phyloP scores from a whole-genome alignment of 2,888 invertebrate genomes.

The Auanema freiburgensis region DNA sequence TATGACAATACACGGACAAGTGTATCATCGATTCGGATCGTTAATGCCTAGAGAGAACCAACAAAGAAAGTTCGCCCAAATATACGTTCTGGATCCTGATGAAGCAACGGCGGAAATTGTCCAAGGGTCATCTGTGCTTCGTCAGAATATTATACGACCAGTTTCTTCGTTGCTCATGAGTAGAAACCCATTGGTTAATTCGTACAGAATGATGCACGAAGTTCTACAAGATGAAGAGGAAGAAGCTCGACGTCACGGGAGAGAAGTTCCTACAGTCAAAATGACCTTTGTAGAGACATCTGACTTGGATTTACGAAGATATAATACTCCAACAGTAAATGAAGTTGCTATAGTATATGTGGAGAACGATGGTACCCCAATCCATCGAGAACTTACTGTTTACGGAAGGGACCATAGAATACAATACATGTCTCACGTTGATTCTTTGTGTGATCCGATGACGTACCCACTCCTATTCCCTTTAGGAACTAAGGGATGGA shows the following conservation, averaged over 20 bases:
- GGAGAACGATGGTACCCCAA: slow-evolving; percentile 29
- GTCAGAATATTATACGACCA: slow-evolving; percentile 2
- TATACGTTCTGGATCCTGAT: slow-evolving; percentile 23
- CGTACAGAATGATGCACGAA: slow-evolving; percentile 30
- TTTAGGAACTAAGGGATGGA: slow-evolving; percentile 42
- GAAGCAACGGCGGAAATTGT: slow-evolving; percentile 24
- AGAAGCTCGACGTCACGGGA: no score
- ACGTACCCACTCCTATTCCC: slow-evolving; percentile 65
- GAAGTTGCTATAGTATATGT: slow-evolving; percentile 48
- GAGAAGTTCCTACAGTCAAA: slow-evolving; percentile 4
- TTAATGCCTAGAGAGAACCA: slow-evolving; percentile 1
- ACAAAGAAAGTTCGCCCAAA: neutral
- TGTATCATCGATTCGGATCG: slow-evolving; percentile 9
- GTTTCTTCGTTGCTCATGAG: no score
- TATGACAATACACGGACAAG: slow-evolving; percentile 6
- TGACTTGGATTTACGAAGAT: slow-evolving; percentile 23
- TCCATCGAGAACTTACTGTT: slow-evolving; percentile 61
- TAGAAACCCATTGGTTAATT: slow-evolving; percentile 26
- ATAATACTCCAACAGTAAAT: slow-evolving; percentile 32
- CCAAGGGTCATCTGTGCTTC: no score
- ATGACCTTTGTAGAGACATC: slow-evolving; percentile 23
- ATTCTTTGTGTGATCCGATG: slow-evolving; percentile 64
- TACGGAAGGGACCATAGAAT: slow-evolving; percentile 47
- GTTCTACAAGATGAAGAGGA: slow-evolving; percentile 23
- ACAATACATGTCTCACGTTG: slow-evolving; percentile 57